phyloP scores from a whole-genome alignment of 2,113 vertebrate species.

The Ciconia stormi region DNA sequence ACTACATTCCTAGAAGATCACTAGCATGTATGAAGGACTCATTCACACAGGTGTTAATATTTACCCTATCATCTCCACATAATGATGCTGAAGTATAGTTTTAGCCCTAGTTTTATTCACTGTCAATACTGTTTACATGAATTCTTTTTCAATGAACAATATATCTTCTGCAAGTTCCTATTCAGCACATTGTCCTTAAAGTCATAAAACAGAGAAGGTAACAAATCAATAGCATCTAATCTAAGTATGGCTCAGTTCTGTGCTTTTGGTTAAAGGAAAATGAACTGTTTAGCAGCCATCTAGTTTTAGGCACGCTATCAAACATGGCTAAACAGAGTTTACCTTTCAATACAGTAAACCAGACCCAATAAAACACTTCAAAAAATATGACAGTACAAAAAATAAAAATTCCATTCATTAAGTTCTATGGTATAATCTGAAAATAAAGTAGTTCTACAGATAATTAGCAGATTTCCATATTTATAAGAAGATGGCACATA shows the following conservation, averaged over 20 bases:
- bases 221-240: not conserved
- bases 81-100: not conserved
- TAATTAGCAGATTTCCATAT: constrained; percentile 65
- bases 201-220: not conserved
- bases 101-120: not conserved
- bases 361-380: not conserved
- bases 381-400: not conserved
- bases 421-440: not conserved
- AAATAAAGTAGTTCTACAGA: constrained; percentile 35
- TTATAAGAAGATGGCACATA: constrained; percentile 61
- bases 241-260: not conserved
- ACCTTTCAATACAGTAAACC: not conserved
- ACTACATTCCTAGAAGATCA: not conserved
- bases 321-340: not conserved
- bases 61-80: not conserved
- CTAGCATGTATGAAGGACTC: not conserved
- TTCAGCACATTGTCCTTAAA: not conserved
- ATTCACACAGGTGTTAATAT: not conserved
- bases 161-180: not conserved
- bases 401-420: not conserved
- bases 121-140: not conserved
- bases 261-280: not conserved
- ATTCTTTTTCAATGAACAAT: not conserved
- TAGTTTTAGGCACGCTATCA: not conserved
- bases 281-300: not conserved